These are phyloP conservation scores for Oreochromis spilurus DNA, from an alignment of 2,113 vertebrate species.

Conservation along the genomic window DNA sequence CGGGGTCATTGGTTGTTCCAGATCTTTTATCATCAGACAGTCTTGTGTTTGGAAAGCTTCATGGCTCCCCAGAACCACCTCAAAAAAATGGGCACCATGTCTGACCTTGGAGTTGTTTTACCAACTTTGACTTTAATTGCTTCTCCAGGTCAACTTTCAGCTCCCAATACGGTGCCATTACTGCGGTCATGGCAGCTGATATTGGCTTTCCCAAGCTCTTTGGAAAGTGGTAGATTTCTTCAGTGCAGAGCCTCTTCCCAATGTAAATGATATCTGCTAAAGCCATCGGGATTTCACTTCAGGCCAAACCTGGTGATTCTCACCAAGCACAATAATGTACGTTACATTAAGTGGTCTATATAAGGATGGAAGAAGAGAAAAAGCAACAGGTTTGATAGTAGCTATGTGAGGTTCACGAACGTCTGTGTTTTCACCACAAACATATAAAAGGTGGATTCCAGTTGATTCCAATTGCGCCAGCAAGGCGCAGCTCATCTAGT, in stretches of 20 bases:
- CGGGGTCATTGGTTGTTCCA: neutral
- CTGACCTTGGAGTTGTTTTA: neutral
- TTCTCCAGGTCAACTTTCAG: neutral
- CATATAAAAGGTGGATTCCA: neutral
- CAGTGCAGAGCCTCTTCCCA: neutral
- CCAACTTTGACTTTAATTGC: neutral
- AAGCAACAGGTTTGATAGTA: neutral
- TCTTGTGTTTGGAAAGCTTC: neutral
- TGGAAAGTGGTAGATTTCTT: neutral
- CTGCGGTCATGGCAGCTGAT: neutral
- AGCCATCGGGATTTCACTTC: neutral
- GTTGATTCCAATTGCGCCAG: rapidly evolving
- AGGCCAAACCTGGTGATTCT: neutral
- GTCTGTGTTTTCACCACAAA: neutral
- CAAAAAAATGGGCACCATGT: neutral
- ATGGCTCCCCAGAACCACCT: neutral
- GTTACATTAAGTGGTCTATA: neutral
- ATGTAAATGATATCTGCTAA: neutral
- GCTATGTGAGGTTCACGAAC: neutral
- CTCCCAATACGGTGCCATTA: neutral
- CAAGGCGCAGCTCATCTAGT: neutral
- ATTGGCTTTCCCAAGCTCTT: neutral
- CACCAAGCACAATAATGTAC: neutral
- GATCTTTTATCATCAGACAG: neutral
- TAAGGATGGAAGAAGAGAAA: neutral